Percentiles rank a stretch among this genome's conserved stretches.
Evolutionary conservation across 1,140 invertebrate genomes (phyloP).

Genomic region (Drosophila tropicalis): DNA sequence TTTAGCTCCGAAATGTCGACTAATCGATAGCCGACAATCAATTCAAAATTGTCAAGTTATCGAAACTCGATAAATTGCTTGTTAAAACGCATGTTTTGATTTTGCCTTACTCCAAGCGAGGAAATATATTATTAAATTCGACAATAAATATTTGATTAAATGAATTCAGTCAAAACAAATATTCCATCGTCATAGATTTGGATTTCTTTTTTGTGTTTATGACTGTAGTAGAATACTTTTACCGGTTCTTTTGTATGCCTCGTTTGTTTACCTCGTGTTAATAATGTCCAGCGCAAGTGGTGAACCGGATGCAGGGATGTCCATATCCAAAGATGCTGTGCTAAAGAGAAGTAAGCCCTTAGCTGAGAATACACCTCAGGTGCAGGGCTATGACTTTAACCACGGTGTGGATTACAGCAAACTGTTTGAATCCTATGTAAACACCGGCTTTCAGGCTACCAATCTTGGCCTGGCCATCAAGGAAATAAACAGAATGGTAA

Average conservation of each 20-base stretch:
- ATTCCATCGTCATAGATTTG: not conserved
- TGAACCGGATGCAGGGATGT: slow-evolving; percentile 80
- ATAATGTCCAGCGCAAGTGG: slow-evolving; percentile 49
- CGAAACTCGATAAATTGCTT: not conserved
- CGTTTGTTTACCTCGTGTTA: slow-evolving; percentile 41
- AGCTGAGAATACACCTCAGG: slow-evolving; percentile 86
- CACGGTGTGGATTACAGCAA: slow-evolving; percentile 94
- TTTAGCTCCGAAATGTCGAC: too few relatives aligned
- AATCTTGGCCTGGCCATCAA: slow-evolving; percentile 95
- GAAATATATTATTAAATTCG: too few relatives aligned
- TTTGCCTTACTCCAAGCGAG: too few relatives aligned
- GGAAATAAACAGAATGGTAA: slow-evolving; percentile 96
- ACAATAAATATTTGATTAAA: not conserved
- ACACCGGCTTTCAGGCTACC: slow-evolving; percentile 97
- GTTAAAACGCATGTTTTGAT: not conserved
- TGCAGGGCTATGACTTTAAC: slow-evolving; percentile 96
- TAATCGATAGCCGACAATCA: too few relatives aligned
- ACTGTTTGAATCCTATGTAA: slow-evolving; percentile 91
- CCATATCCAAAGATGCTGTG: slow-evolving; percentile 86
- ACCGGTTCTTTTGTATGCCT: not conserved
- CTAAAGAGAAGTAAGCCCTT: slow-evolving; percentile 87
- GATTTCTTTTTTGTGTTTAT: not conserved
- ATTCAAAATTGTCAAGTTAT: not conserved
- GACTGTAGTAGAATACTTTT: not conserved
- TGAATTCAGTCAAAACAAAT: not conserved